Evolutionary conservation across 1,140 invertebrate species (phyloP).

Genomic region (Chironomus tepperi): DNA sequence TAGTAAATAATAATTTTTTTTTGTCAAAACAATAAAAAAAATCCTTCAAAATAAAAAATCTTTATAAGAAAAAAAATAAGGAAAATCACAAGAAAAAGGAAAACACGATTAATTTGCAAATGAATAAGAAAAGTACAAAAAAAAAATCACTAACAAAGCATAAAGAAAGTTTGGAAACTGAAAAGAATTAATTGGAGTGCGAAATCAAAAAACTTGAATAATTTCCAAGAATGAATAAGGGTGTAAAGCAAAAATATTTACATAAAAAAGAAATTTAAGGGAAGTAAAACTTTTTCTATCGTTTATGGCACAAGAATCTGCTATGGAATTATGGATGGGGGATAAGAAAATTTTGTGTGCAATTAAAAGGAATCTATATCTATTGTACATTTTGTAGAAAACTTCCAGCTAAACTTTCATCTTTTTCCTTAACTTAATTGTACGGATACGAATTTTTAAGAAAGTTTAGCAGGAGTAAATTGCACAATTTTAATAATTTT

Average conservation of each 20-base stretch:
- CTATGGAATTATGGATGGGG: too few species aligned
- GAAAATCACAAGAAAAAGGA: constrained; percentile 1
- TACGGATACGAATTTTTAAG: not conserved
- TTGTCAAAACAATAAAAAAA: not conserved
- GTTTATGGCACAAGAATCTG: not conserved
- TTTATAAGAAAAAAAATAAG: not conserved
- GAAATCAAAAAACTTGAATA: not conserved
- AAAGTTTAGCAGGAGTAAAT: not conserved
- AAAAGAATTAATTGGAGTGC: constrained; percentile 12
- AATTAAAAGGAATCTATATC: too few species aligned
- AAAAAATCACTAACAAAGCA: not conserved
- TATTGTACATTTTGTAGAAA: too few species aligned
- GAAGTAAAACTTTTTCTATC: not conserved
- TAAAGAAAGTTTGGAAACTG: not conserved
- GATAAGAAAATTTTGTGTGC: too few species aligned
- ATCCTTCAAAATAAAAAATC: not conserved
- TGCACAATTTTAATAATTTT: not conserved
- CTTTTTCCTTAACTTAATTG: not conserved
- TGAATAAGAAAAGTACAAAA: not conserved
- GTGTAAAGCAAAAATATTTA: not conserved
- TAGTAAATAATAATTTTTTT: not conserved
- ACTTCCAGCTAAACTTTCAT: too few species aligned
- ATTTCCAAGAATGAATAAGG: not conserved
- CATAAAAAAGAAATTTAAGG: not conserved
- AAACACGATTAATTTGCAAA: not conserved